Percentiles rank a stretch among this genome's conserved stretches.
phyloP scores from a whole-genome alignment of 2,797 vertebrate genomes.

The Vultur gryphus region DNA sequence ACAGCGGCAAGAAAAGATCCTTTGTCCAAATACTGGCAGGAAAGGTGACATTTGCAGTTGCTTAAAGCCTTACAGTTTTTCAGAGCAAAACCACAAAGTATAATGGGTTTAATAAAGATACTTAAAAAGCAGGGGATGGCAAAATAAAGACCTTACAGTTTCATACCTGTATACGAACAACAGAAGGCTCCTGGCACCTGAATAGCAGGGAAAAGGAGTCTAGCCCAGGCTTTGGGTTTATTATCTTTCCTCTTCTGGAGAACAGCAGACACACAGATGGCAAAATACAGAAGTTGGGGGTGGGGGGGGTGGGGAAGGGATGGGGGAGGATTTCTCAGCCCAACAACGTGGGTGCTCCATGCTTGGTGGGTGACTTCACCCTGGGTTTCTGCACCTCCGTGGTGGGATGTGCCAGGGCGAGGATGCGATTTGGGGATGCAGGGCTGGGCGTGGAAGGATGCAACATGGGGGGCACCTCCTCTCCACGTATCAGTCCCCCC shows the following conservation, averaged over 20 bases:
- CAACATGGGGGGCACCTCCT: background rate
- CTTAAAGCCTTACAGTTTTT: slow-evolving; percentile 3
- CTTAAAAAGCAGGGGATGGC: background rate
- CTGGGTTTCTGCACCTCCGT: background rate
- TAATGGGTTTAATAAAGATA: background rate
- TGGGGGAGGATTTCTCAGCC: background rate
- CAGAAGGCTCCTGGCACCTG: background rate
- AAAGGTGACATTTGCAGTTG: slow-evolving; percentile 38
- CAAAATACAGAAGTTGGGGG: background rate
- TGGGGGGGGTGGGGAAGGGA: background rate
- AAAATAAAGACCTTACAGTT: slow-evolving; percentile 3
- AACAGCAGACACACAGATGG: background rate
- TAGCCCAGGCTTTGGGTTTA: background rate
- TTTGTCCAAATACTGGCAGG: slow-evolving; percentile 41
- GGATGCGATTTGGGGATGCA: background rate
- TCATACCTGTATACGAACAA: background rate
- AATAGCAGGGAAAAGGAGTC: background rate
- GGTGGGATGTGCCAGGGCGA: background rate
- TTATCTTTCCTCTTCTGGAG: background rate
- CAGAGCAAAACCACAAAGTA: background rate
- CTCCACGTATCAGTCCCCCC: background rate
- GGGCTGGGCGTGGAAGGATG: background rate
- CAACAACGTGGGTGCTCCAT: fast-evolving
- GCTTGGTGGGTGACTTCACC: background rate
- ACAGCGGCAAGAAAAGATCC: slow-evolving; percentile 28